phyloP scores from a whole-genome alignment of 2,797 vertebrate genomes.

The Takifugu rubripes region DNA sequence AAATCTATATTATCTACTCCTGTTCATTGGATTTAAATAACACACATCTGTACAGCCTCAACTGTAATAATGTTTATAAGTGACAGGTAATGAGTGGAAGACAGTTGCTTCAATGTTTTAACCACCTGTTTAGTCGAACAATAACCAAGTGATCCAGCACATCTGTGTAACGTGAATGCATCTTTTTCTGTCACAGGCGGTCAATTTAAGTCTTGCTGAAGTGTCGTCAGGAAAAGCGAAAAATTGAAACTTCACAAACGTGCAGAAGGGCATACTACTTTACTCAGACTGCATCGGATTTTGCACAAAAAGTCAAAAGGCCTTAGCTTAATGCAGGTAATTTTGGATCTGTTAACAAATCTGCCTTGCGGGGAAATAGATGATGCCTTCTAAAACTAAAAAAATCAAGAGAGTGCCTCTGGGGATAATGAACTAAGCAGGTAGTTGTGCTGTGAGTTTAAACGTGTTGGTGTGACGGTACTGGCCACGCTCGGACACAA shows the following conservation, averaged over 20 bases:
- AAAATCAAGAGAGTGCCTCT: slow-evolving; percentile 70
- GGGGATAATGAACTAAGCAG: slow-evolving; percentile 58
- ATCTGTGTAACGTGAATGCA: slow-evolving; percentile 47
- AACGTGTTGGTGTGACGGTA: slow-evolving; percentile 48
- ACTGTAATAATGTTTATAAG: slow-evolving; percentile 29
- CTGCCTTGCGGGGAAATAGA: slow-evolving; percentile 50
- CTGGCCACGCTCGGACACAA: slow-evolving; percentile 40
- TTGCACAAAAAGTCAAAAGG: slow-evolving; percentile 73
- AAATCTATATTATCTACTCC: slow-evolving; percentile 20
- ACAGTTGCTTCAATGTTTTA: slow-evolving; percentile 48
- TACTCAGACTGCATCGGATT: slow-evolving; percentile 60
- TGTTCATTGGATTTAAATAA: slow-evolving; percentile 33
- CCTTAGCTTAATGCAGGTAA: slow-evolving; percentile 63
- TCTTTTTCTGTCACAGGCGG: slow-evolving; percentile 35
- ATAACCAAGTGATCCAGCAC: slow-evolving; percentile 30
- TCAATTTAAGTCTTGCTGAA: slow-evolving; percentile 52
- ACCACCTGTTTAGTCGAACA: slow-evolving; percentile 24
- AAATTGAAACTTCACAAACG: slow-evolving; percentile 36
- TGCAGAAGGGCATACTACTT: slow-evolving; percentile 36
- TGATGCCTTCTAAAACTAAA: slow-evolving; percentile 67
- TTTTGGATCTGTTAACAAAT: slow-evolving; percentile 50
- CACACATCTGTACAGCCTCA: slow-evolving; percentile 38
- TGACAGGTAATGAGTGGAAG: slow-evolving; percentile 20
- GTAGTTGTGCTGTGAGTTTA: slow-evolving; percentile 55
- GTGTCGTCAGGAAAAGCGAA: slow-evolving; percentile 26